Conservation (phyloP, 2,888 invertebrate species). For the Drosophila pseudotakahashii region DNA sequence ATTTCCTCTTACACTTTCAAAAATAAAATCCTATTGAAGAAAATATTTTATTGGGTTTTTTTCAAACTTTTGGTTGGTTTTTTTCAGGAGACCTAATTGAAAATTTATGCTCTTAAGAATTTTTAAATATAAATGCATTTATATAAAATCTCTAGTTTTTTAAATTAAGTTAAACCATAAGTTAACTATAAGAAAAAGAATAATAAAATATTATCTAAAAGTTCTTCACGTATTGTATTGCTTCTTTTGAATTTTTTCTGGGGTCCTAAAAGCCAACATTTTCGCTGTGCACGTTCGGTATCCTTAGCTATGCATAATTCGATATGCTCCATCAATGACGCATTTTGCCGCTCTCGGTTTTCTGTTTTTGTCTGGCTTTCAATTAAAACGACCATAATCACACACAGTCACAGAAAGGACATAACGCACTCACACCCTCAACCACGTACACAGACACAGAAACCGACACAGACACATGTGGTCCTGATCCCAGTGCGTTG, state of each 20-base stretch:
- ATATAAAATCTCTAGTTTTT: no score
- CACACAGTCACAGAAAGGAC: conserved; percentile 18
- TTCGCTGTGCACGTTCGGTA: conserved; percentile 16
- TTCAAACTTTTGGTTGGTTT: no score
- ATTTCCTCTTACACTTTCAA: conserved; percentile 20
- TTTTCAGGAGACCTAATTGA: no score
- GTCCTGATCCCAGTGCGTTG: conserved; percentile 21
- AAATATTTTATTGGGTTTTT: no score
- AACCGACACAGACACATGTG: conserved; percentile 3
- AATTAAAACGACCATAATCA: conserved; percentile 70
- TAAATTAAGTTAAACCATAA: no score
- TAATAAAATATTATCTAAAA: no score
- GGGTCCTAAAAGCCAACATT: not conserved
- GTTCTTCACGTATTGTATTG: not conserved
- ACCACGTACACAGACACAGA: not conserved
- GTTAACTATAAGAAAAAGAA: no score
- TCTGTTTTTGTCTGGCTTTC: conserved; percentile 66
- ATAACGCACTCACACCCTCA: conserved; percentile 4
- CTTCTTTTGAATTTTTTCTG: not conserved
- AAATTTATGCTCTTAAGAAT: no score
- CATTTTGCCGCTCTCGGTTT: conserved; percentile 17
- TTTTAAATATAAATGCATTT: no score
- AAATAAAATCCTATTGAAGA: not conserved
- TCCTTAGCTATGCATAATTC: conserved; percentile 64
- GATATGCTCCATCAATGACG: conserved; percentile 73